These are phyloP conservation scores for Todus mexicanus DNA, from an alignment of 2,797 vertebrate species.

Conservation along the genomic window DNA sequence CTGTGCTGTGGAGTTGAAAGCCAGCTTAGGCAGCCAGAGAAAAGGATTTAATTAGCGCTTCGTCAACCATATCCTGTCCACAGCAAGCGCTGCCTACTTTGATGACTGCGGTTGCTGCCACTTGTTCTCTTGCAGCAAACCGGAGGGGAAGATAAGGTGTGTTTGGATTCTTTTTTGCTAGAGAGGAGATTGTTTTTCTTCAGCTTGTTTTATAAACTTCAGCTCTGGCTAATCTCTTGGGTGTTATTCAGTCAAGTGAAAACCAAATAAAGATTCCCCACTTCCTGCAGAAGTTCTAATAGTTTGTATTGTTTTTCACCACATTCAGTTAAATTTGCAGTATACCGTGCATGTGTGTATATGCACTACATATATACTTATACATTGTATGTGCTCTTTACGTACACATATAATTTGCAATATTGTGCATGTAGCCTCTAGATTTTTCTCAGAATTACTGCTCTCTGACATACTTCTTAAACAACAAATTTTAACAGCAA, in stretches of 20 bases:
- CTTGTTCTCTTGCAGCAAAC: background rate
- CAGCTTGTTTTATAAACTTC: background rate
- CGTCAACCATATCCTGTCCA: background rate
- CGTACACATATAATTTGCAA: background rate
- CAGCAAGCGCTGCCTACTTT: background rate
- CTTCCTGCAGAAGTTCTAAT: background rate
- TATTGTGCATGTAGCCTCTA: background rate
- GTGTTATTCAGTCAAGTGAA: background rate
- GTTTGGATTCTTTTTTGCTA: background rate
- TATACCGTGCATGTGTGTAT: accelerated
- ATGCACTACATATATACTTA: background rate
- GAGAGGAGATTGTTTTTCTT: background rate
- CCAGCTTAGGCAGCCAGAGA: background rate
- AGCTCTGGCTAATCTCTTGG: background rate
- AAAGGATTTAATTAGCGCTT: slow-evolving; percentile 14
- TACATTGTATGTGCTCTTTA: background rate
- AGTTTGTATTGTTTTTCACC: background rate
- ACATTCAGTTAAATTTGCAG: background rate
- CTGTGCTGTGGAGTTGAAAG: background rate
- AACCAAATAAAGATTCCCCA: background rate
- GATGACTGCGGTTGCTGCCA: background rate
- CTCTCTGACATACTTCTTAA: background rate
- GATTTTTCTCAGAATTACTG: background rate
- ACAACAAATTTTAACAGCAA: background rate
- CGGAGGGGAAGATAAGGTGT: background rate